Evolutionary conservation across 2,888 invertebrate genomes (phyloP).

Genomic region (Formica aserva): DNA sequence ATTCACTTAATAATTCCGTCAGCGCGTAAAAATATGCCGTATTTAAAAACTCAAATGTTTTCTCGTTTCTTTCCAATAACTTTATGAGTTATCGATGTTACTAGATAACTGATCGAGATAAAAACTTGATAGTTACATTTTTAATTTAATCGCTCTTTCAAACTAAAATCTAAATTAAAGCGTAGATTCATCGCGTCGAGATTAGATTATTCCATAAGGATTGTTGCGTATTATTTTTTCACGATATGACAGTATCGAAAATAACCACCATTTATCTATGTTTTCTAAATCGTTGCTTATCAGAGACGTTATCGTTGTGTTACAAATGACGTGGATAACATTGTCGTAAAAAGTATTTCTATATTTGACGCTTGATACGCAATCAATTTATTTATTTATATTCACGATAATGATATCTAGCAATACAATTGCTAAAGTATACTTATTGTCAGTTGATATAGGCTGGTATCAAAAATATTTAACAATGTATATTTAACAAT

Average conservation of each 20-base stretch:
- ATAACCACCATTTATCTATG: background rate
- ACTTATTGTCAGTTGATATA: background rate
- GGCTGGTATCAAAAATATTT: background rate
- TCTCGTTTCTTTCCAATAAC: background rate
- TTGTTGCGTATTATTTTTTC: background rate
- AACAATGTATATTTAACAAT: background rate
- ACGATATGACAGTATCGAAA: background rate
- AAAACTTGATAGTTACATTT: slow-evolving; percentile 1
- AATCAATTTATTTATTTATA: background rate
- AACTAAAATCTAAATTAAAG: background rate
- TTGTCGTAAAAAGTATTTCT: background rate
- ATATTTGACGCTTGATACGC: background rate
- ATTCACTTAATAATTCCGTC: slow-evolving; percentile 11
- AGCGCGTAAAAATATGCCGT: background rate
- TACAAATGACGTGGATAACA: background rate
- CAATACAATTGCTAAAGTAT: background rate
- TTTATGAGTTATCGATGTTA: background rate
- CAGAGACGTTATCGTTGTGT: background rate
- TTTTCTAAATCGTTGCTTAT: slow-evolving; percentile 5
- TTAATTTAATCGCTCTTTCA: background rate
- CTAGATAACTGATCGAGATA: slow-evolving; percentile 24
- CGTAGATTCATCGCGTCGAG: background rate
- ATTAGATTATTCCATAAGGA: slow-evolving; percentile 37
- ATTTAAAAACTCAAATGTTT: slow-evolving; percentile 29
- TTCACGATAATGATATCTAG: background rate